Evolutionary conservation across 2,797 vertebrate species (phyloP).

Genomic region (Macroramphosus scolopax): DNA sequence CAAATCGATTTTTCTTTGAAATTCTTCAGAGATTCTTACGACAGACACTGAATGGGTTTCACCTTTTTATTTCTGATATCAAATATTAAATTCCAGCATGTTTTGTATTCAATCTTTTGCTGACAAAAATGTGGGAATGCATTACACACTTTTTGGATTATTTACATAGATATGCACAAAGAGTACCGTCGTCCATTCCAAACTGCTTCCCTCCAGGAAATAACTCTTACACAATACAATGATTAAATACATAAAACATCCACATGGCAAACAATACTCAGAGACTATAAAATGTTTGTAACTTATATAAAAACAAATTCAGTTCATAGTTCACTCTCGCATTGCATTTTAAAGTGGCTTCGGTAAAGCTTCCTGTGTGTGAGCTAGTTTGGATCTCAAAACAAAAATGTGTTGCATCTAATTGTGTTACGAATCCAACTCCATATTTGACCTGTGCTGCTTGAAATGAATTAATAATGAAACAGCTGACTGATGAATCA

Average conservation of each 20-base stretch:
- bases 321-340: conserved; percentile 23
- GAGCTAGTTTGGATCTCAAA: too few relatives aligned
- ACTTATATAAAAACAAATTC: too few relatives aligned
- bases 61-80: conserved; percentile 32
- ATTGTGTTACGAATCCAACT: too few relatives aligned
- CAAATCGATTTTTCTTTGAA: too few relatives aligned
- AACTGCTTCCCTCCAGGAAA: conserved; percentile 24
- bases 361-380: too few relatives aligned
- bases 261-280: conserved; percentile 25
- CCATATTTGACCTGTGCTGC: too few relatives aligned
- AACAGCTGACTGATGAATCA: conserved; percentile 1
- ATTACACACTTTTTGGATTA: conserved; percentile 38
- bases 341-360: conserved; percentile 29
- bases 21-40: too few relatives aligned
- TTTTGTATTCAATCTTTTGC: conserved; percentile 19
- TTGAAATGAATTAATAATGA: conserved; percentile 4
- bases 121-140: conserved; percentile 45
- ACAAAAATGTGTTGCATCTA: too few relatives aligned
- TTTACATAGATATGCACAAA: conserved; percentile 53
- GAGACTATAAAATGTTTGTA: too few relatives aligned
- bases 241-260: conserved; percentile 23
- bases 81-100: conserved; percentile 35
- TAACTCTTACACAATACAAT: conserved; percentile 12
- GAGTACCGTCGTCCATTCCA: conserved; percentile 17
- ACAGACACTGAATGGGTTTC: conserved; percentile 7